phyloP scores from a whole-genome alignment of 2,113 vertebrate genomes.

The Corynorhinus townsendii region DNA sequence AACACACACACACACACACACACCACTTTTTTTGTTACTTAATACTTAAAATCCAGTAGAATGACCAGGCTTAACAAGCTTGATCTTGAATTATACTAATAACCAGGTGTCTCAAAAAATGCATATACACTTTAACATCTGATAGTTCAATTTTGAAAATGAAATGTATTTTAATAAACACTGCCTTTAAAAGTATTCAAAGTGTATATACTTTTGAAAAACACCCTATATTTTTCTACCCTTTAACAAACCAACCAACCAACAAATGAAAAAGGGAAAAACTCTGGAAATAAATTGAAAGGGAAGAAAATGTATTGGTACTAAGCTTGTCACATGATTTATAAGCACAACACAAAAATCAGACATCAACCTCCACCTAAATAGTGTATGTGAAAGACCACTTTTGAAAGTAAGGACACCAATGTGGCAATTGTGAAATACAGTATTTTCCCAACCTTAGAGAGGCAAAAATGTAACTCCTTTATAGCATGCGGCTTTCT shows the following conservation, averaged over 20 bases:
- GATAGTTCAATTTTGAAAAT: no score
- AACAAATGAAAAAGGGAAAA: background rate
- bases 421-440: background rate
- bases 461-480: background rate
- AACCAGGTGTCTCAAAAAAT: background rate
- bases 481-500: background rate
- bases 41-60: background rate
- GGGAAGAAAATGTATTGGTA: background rate
- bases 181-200: no score
- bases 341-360: background rate
- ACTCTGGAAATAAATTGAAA: background rate
- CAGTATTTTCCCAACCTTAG: background rate
- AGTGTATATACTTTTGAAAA: no score
- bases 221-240: background rate
- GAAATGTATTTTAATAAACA: no score
- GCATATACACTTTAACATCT: no score
- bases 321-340: background rate
- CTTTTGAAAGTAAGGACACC: background rate
- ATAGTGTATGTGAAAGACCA: background rate
- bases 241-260: background rate
- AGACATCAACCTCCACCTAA: background rate
- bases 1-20: no score
- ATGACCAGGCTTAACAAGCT: background rate
- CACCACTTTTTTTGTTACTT: background rate
- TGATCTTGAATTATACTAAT: background rate